Conservation (phyloP, 1,140 invertebrate species). For the Lithobius niger region DNA sequence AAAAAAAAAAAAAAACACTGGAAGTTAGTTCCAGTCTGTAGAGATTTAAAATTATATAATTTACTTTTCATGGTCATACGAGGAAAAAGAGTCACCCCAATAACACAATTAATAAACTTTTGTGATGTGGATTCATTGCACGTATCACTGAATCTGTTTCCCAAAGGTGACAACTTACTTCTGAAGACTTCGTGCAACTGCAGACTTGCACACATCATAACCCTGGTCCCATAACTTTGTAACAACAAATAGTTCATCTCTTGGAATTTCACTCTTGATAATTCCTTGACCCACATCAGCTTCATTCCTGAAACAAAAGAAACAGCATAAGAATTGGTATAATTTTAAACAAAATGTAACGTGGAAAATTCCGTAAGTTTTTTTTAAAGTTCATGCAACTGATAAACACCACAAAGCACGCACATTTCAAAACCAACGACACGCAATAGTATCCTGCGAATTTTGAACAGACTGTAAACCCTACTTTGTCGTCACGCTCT, state of each 20-base stretch:
- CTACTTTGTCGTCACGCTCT: too few species aligned
- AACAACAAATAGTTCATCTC: slow-evolving; percentile 23
- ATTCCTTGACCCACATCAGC: slow-evolving; percentile 18
- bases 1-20: slow-evolving; percentile 1
- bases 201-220: slow-evolving; percentile 15
- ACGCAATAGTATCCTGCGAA: too few species aligned
- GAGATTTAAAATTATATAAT: not conserved
- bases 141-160: slow-evolving; percentile 20
- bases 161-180: slow-evolving; percentile 19
- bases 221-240: slow-evolving; percentile 25
- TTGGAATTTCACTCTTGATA: slow-evolving; percentile 13
- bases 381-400: too few species aligned
- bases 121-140: too few species aligned
- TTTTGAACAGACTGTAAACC: too few species aligned
- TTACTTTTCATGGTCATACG: too few species aligned
- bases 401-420: too few species aligned
- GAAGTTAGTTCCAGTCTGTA: too few species aligned
- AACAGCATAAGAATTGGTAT: not conserved
- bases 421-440: too few species aligned
- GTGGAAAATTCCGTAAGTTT: too few species aligned
- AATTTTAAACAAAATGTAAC: slow-evolving; percentile 1
- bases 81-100: too few species aligned
- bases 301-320: slow-evolving; percentile 19
- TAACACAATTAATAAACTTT: too few species aligned
- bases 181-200: slow-evolving; percentile 18